phyloP scores from a whole-genome alignment of 2,888 invertebrate genomes.

The Pogonocherus hispidulus region DNA sequence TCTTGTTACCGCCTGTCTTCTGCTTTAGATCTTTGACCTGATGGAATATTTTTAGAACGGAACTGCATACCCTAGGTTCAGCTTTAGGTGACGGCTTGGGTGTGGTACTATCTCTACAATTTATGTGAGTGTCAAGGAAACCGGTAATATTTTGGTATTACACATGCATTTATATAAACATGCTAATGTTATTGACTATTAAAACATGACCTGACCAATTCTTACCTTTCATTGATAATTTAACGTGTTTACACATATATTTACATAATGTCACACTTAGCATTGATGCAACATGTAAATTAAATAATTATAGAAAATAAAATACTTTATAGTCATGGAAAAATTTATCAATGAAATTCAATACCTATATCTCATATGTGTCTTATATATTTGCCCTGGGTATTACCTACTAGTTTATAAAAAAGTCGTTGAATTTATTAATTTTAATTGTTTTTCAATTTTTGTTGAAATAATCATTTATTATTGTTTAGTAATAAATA shows the following conservation, averaged over 20 bases:
- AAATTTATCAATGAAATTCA: too few relatives aligned
- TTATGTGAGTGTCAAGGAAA: not conserved
- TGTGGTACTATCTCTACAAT: conserved; percentile 1
- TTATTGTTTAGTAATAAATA: too few relatives aligned
- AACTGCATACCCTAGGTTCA: not conserved
- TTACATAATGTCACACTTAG: not conserved
- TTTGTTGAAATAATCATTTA: too few relatives aligned
- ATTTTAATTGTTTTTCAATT: too few relatives aligned
- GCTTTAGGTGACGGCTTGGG: not conserved
- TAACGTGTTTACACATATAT: not conserved
- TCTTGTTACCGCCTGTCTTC: not conserved
- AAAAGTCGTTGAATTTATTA: too few relatives aligned
- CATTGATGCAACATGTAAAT: not conserved
- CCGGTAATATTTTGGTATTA: not conserved
- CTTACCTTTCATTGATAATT: not conserved
- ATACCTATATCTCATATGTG: too few relatives aligned
- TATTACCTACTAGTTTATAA: too few relatives aligned
- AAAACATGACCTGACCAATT: not conserved
- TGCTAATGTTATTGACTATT: not conserved
- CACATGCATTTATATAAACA: not conserved
- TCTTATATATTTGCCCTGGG: too few relatives aligned
- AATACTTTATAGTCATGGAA: too few relatives aligned
- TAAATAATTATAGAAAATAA: too few relatives aligned
- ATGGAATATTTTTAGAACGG: not conserved
- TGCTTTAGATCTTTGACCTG: not conserved